phyloP scores from a whole-genome alignment of 2,113 vertebrate genomes.

The Cettia cetti region DNA sequence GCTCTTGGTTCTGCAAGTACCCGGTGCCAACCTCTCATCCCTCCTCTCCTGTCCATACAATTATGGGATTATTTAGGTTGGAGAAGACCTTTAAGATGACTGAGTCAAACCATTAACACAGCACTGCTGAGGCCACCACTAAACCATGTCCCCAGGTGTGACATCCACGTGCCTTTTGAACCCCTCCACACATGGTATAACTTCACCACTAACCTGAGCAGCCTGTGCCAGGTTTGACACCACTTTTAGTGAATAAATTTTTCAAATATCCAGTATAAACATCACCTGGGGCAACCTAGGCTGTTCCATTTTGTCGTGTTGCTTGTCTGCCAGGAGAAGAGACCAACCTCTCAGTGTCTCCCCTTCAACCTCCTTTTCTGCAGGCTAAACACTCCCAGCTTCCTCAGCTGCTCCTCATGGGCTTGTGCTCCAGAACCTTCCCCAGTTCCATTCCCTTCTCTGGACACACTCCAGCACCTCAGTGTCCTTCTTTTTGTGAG shows the following conservation, averaged over 20 bases:
- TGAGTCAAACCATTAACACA: not conserved
- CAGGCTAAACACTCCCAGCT: not conserved
- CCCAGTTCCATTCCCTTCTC: not conserved
- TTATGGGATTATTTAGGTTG: not conserved
- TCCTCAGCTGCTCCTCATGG: not conserved
- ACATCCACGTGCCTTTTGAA: rapidly evolving
- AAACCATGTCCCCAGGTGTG: not conserved
- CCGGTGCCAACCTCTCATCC: rapidly evolving
- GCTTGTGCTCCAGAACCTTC: not conserved
- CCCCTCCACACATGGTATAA: not conserved
- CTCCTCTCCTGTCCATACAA: not conserved
- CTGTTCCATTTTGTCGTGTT: not conserved
- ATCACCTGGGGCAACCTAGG: not conserved
- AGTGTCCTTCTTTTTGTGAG: not conserved
- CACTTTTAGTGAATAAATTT: not conserved
- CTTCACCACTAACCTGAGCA: not conserved
- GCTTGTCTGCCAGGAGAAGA: not conserved
- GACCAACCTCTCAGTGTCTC: not conserved
- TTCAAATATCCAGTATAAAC: not conserved
- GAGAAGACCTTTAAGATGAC: not conserved
- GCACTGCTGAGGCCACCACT: not conserved
- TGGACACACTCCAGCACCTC: not conserved
- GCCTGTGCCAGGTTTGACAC: not conserved
- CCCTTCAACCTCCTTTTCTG: not conserved
- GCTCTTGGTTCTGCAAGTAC: not conserved